Evolutionary conservation across 2,888 invertebrate genomes (phyloP), one percentile per base, ranked within the genome.

Genomic region (Dryomyza anilis): DNA sequence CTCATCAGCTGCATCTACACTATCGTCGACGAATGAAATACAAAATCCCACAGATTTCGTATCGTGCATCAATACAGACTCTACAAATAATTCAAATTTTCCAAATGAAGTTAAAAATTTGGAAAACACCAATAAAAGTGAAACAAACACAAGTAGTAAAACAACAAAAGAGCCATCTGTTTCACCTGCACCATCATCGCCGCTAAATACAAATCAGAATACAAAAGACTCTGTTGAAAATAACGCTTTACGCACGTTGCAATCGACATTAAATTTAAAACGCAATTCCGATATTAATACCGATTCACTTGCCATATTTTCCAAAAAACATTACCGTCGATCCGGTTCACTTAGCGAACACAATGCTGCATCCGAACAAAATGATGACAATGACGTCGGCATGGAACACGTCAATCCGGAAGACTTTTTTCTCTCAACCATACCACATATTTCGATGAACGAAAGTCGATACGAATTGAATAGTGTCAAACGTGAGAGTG

Each of bases 361-460:
- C 7, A 64, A 57, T 45, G 68, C 64, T 56, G n/a, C n/a, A n/a
- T n/a, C n/a, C n/a, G 64, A 63, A 21, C 64, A 65, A 29, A 64
- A 50, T 7, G 73, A 77, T 30, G 68, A 74, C 45, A 72, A 74
- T 29, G 78, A 76, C 29, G 78, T 78, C 36, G 78, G 77, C 52
- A 76, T 83, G 76, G 84, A 84, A 52, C 73, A 80, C 29, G 73
- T 83, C 45, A 81, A 76, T 61, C 65, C 80, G 10, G 83, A 83
- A 29, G 84, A 84, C 65, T 82, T 79, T 68, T 83, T 83, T 71
- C 67, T 83, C 65, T 78, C 81, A 3, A 71, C 78, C 61, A 81
- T 82, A 62, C 83, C 83, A 43, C 83, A 83, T 67, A 81, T 84
- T 53, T 80, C 84, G 4, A 81, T 83, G 80, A 77, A 75, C 2